These are phyloP conservation scores for Carlito syrichta DNA, from an alignment of 2,113 vertebrate species.

Conservation along the genomic window DNA sequence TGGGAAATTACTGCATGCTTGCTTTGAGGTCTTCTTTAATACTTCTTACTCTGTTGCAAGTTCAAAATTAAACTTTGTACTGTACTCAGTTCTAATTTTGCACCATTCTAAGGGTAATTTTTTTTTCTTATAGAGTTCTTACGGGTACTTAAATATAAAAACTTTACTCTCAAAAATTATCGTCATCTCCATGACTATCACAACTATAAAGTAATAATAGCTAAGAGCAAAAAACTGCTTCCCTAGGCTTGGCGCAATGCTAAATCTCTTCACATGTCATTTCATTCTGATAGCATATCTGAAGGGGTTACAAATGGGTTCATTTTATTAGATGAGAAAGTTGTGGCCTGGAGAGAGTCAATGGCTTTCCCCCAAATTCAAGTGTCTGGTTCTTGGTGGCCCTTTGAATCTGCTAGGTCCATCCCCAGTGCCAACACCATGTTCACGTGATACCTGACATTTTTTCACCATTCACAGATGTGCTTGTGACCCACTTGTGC, in stretches of 20 bases:
- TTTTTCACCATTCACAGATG: not conserved
- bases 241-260: not conserved
- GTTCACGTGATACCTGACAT: not conserved
- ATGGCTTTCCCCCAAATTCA: not conserved
- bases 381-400: not conserved
- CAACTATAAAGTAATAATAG: slow-evolving; percentile 5
- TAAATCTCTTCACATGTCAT: not conserved
- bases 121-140: not conserved
- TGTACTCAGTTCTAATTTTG: slow-evolving; percentile 8
- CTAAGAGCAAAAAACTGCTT: not conserved
- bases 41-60: not conserved
- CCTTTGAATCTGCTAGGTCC: not conserved
- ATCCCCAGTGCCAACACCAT: not conserved
- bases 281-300: not conserved
- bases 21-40: not conserved
- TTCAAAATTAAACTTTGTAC: slow-evolving; percentile 4
- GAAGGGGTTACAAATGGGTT: not conserved
- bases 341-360: not conserved
- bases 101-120: not conserved
- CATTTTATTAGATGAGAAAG: not conserved
- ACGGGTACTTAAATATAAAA: slow-evolving; percentile 22
- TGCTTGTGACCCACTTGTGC: not conserved
- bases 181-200: not conserved
- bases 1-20: not conserved
- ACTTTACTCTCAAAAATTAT: not conserved